Conservation (phyloP, 2,113 vertebrate genomes). For the Dasyurus viverrinus region DNA sequence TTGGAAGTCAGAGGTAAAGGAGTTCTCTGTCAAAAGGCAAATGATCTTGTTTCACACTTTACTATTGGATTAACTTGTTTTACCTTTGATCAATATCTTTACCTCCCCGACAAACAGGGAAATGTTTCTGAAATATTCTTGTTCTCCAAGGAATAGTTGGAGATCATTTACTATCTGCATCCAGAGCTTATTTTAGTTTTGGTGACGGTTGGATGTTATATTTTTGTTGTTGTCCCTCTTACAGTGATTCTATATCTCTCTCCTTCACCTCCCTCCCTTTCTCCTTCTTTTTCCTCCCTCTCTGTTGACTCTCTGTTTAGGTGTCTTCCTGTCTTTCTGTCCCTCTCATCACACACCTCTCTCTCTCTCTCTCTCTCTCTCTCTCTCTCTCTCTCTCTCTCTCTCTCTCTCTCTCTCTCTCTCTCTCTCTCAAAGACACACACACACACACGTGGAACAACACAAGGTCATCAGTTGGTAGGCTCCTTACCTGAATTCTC, state of each 20-base stretch:
- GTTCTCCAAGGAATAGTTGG: background rate
- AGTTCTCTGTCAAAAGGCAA: background rate
- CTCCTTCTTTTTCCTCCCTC: background rate
- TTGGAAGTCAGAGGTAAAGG: background rate
- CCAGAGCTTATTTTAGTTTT: background rate
- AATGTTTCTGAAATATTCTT: background rate
- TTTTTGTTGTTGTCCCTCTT: background rate
- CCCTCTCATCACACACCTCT: too few relatives aligned
- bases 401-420: too few relatives aligned
- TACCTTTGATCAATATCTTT: background rate
- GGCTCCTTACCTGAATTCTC: constrained; percentile 94
- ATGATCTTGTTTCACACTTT: background rate
- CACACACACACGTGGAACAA: too few relatives aligned
- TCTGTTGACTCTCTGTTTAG: too few relatives aligned
- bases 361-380: too few relatives aligned
- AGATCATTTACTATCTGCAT: background rate
- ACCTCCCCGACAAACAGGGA: background rate
- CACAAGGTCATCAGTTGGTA: background rate
- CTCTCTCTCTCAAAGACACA: too few relatives aligned
- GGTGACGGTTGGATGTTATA: background rate
- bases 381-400: too few relatives aligned
- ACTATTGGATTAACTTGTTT: background rate
- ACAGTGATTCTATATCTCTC: background rate
- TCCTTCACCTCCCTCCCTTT: background rate
- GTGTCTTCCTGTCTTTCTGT: too few relatives aligned